Conservation (phyloP, 1,140 invertebrate species). For the Hestina assimilis region DNA sequence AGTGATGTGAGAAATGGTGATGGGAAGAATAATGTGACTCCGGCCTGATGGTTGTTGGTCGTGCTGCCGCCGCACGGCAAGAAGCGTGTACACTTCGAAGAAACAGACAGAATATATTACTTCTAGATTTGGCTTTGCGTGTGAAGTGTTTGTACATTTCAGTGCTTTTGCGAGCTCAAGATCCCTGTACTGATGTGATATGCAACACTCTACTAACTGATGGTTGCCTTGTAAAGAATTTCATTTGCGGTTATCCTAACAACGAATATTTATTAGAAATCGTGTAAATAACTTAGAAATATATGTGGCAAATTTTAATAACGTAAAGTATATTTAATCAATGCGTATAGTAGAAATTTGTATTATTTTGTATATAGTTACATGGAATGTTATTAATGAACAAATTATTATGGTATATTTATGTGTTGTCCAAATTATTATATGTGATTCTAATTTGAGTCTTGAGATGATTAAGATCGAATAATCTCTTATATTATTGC, state of each 20-base stretch:
- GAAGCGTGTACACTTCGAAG: slow-evolving; percentile 69
- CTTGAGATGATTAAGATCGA: slow-evolving; percentile 15
- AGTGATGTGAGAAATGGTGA: slow-evolving; percentile 28
- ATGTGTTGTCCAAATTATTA: slow-evolving; percentile 30
- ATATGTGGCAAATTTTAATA: slow-evolving; percentile 18
- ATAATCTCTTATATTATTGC: not conserved
- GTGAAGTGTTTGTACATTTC: slow-evolving; percentile 2
- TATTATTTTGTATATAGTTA: slow-evolving; percentile 11
- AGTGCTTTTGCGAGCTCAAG: not conserved
- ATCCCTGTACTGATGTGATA: not conserved
- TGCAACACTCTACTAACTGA: not conserved
- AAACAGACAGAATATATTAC: slow-evolving; percentile 60
- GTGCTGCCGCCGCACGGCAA: slow-evolving; percentile 58
- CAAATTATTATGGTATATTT: not conserved
- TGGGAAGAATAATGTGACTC: slow-evolving; percentile 21
- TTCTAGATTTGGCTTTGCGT: slow-evolving; percentile 39
- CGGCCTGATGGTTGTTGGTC: slow-evolving; percentile 69
- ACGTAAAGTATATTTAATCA: slow-evolving; percentile 3
- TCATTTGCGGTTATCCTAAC: slow-evolving; percentile 27
- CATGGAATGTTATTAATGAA: slow-evolving; percentile 2
- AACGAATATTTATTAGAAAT: slow-evolving; percentile 44
- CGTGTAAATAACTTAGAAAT: slow-evolving; percentile 17
- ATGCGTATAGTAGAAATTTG: slow-evolving; percentile 2
- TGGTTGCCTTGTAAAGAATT: slow-evolving; percentile 5
- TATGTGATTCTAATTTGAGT: slow-evolving; percentile 22